Base-by-base conservation (phyloP, 1,140 invertebrate species). In the Bombus sylvicola region DNA sequence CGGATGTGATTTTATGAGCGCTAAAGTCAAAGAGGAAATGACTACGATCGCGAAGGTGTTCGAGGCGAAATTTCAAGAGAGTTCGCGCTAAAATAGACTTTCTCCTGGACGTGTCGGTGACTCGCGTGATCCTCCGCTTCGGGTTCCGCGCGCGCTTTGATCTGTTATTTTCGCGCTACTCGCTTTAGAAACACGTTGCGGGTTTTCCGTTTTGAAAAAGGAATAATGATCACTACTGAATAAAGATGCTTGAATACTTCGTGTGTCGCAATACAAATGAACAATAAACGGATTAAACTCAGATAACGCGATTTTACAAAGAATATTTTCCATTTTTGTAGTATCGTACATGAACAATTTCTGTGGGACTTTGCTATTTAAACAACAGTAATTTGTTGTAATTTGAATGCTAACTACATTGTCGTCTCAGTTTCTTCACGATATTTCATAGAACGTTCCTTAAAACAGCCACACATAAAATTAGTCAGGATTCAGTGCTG, bases 61-160 rank as follows among this genome's bases (percentile, higher is more conserved):
- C 73, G 86, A 57, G 31, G 59, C 66, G 83, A 81, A 62, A 89
- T 88, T 85, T 89, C 88, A 62, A 87, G 71, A 85, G 79, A 68
- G 85, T 73, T 47, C 37, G 80, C 66, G 71, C 64, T 34, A n/a
- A 89, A 89, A 89, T 89, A 89, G 80, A 89, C 64, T n/a, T 64
- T 66, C 43, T 43, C 28, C 28, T 34, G 76, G 66, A 62, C 57
- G 53, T 28, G 47, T n/a, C 64, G 31, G 18, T 75, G 41, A 75
- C 41, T 62, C 75, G 69, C 47, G 77, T 71, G 53, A 66, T 82
- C 68, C 75, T 79, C 37, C n/a, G 31, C 62, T 47, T 22, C 47
- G 28, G 47, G 37, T 68, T 73, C 34, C 66, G n/a, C 66, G 64
- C 18, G 31, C 47, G 73, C 73, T 75, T 75, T 75, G 47, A 75